Evolutionary conservation across 2,797 vertebrate species (phyloP), one percentile per base, ranked within the genome.

Genomic region (Cyclopterus lumpus): DNA sequence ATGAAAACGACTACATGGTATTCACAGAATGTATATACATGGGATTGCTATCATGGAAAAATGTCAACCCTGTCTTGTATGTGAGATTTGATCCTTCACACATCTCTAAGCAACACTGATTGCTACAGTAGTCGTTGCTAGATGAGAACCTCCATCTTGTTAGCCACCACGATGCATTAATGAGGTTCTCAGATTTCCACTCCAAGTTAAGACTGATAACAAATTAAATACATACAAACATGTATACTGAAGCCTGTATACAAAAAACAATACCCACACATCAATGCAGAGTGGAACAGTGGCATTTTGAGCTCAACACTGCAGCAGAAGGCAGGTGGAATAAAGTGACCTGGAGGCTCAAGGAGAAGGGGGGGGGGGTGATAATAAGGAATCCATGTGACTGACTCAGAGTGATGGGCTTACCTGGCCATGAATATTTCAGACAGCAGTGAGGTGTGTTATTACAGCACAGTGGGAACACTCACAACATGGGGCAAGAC

Each of bases 351-450:
- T 69, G 77, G 71, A 78, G 84, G 80, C 58, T 81, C 51, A 72
- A 82, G 61, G 58, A 6, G 58, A 5, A 77, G 4, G 18, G 58
- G 81, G 88, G 18, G 58, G 81, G 88, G 82, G 81, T 77, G 87
- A 89, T 90, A 91, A 90, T 93, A 91, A 91, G 82, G 86, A 86
- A 91, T 92, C 81, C 87, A 91, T 92, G 86, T 88, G 91, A 90
- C 85, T 85, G 88, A 84, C 86, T 92, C 86, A 62, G 78, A 91
- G 88, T 82, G 88, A 89, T 83, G 82, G 88, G 86, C 89, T 92
- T 93, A 93, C 91, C 89, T 92, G 85, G 78, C 91, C 81, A 93
- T 94, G 91, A 94, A 94, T 94, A 93, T 94, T 94, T 95, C 92
- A 94, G 89, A 78, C 86, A 77, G 83, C 91, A 91, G 75, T 81